Base-by-base conservation (phyloP, 2,888 invertebrate species). In the Busseola fusca region DNA sequence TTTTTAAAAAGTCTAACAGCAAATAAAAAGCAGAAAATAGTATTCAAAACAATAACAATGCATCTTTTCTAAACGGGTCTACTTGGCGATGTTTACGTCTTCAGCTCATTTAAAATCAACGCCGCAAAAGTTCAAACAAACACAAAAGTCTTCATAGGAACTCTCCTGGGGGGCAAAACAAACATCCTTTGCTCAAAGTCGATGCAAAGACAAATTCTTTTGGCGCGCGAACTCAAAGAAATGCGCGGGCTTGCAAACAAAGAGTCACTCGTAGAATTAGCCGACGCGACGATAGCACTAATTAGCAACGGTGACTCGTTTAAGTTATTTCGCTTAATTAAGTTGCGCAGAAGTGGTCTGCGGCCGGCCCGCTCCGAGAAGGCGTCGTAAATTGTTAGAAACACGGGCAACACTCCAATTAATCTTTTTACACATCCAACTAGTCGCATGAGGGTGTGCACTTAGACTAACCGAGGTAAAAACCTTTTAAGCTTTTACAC, bases 261-360 rank as follows among this genome's bases (percentile, higher is more conserved):
- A 95, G 93, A 92, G 90, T 92, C 92, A 90, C 93, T 93, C 92
- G 92, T 91, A 90, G 94, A 94, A 95, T 95, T 95, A 95, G 95
- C 94, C 89, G 85, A 83, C 84, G 87, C 91, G 84, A 90, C 94
- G 92, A 95, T 95, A 93, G 93, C 91, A 89, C 95, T 95, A 95
- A 95, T 95, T 95, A 95, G 95, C 92, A 91, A 92, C 94, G 92
- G 93, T 93, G 92, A 93, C 93, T 94, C 94, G 93, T 93, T 95
- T 95, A 95, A 95, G 92, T 95, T 94, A 95, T 95, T 95, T 95
- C 92, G 94, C 95, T 95, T 95, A 95, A 95, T 95, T 95, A 95
- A 95, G 95, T 94, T 90, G 93, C 90, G 91, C 94, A 93, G 92
- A 94, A 95, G 95, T 95, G 95, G 95, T 95, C 95, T 95, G 93